Evolutionary conservation across 2,888 invertebrate genomes (phyloP), one percentile per base, ranked within the genome.

Genomic region (Atrina japonica): DNA sequence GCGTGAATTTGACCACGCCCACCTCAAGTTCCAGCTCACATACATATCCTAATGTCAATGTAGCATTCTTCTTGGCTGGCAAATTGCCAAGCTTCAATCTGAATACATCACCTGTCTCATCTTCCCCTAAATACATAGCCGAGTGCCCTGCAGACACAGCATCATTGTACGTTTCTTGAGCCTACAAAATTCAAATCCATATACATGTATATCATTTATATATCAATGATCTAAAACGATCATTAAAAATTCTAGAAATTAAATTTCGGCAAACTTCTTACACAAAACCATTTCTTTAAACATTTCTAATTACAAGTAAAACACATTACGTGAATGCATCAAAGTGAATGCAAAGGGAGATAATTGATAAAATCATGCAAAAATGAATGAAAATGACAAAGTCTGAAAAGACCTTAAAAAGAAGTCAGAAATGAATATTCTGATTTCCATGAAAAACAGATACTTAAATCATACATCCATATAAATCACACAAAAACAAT

Each of bases 61-160:
- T 55, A 18, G 83, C 83, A 9, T 64, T 75, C 29, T 53, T 65
- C 9, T 79, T 59, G 21, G 81, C 66, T 14, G 80, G 83, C 7
- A 85, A 73, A 64, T 85, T 84, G 43, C 86, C 86, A 40, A 86
- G 70, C 21, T 66, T 73, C 59, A 82, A 80, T 16, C 71, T 59
- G 65, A 86, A 86, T 6, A 83, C 74, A 66, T 85, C 86, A 0
- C 78, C 76, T 30, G 80, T 52, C 7, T 83, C 75, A 30, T 70
- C 74, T 56, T 85, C 83, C 30, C 77, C 66, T n/a, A 85, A 43
- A 25, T 83, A 59, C 66, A 81, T 75, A 25, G 84, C 85, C 2
- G 80, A 75, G 18, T 76, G 67, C 0, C 86, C 86, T 29, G 63
- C 43, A 0, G 58, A 56, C 2, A 83, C 35, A 9, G 85, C 83